Percentiles rank a stretch among this genome's conserved stretches.
Conservation (phyloP, 2,888 invertebrate genomes). For the Alitta virens region DNA sequence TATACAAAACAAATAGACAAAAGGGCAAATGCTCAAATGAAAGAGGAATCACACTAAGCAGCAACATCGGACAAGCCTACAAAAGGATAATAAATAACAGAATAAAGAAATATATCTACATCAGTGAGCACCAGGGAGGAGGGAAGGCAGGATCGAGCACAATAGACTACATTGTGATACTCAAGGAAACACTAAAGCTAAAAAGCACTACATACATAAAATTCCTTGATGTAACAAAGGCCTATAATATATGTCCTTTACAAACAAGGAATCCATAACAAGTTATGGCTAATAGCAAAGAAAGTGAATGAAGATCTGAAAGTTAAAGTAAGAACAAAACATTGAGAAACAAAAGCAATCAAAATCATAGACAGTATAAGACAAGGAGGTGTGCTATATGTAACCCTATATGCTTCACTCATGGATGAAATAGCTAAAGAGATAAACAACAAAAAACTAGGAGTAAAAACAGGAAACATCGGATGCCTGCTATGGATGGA, state of each 20-base stretch:
- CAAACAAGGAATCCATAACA: not conserved
- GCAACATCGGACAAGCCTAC: too few relatives aligned
- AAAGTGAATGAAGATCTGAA: not conserved
- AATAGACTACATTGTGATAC: too few relatives aligned
- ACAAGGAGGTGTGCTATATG: conserved; percentile 3
- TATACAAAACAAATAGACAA: too few relatives aligned
- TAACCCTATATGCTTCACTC: not conserved
- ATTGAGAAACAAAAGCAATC: not conserved
- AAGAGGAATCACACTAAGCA: too few relatives aligned
- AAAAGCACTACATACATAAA: not conserved
- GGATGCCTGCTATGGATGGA: conserved; percentile 3
- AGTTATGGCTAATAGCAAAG: not conserved
- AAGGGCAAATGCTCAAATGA: too few relatives aligned
- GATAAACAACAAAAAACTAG: not conserved
- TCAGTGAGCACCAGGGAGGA: too few relatives aligned
- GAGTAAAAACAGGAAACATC: not conserved
- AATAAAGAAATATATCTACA: too few relatives aligned
- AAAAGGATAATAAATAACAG: too few relatives aligned
- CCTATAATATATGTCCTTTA: conserved; percentile 1
- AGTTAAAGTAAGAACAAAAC: not conserved
- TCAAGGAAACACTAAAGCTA: not conserved
- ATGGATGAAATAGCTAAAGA: conserved; percentile 6
- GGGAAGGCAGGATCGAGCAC: too few relatives aligned
- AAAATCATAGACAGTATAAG: conserved; percentile 1
- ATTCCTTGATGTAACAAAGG: conserved; percentile 7